Evolutionary conservation across 2,113 vertebrate genomes (phyloP), one percentile per base, ranked within the genome.

Genomic region (Trachemys scripta): DNA sequence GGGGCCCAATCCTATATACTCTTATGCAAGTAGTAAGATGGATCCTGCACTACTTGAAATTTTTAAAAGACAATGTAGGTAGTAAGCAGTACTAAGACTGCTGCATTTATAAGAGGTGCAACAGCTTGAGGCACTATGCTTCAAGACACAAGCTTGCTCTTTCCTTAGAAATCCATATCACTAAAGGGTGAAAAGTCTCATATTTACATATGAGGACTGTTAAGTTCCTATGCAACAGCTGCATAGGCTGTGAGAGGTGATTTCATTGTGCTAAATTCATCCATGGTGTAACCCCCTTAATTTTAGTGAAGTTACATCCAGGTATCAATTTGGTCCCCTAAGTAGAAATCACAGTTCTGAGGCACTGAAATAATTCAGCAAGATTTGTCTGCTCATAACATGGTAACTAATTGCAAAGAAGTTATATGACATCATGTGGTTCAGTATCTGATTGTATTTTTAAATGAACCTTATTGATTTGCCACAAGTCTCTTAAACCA

Each of bases 161-260:
- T 80, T 95, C 88, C 87, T 57, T 93, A 94, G 94, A 95, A 97
- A 95, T 91, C 0, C 4, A 95, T 94, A 96, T 94, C 94, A 96
- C 84, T 76, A 84, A 92, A 85, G 42, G 95, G 94, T 94, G 88
- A 97, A 96, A 96, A 93, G 92, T 84, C 95, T 94, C 94, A 91
- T 88, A 96, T 97, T 97, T 97, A 91, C 96, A 95, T 96, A 96
- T 87, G 96, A 92, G 96, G 95, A 95, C 92, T 95, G 91, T 96
- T 95, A 93, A 0, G 2, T 96, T 97, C 96, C 86, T 91, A 92
- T 94, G 94, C 95, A 97, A 95, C 96, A 96, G 94, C 96, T 97
- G 92, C 91, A 89, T 92, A 95, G 96, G 91, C 92, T 96, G 65
- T 91, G 90, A 91, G 96, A 95, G 95, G 95, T 90, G 89, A 5